Base-by-base conservation (phyloP, 2,113 vertebrate species). In the Oenanthe oenanthe region DNA sequence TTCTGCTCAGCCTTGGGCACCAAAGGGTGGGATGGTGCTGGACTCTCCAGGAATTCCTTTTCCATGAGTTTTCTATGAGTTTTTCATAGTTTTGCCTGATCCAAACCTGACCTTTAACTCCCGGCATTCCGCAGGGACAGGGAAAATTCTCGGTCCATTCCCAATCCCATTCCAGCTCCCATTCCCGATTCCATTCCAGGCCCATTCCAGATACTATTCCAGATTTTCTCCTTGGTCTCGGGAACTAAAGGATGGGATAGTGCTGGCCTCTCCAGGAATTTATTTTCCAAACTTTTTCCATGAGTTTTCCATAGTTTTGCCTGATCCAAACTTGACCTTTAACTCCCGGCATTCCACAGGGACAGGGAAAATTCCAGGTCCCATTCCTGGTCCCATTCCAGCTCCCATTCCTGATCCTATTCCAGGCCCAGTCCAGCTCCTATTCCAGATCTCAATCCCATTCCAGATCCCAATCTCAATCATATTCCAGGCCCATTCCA, bases 1-100 rank as follows among this genome's bases (percentile, higher is more conserved):
- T 75, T 31, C 72, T 0, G 1, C 43, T 18, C 2, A 0, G 15
- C 56, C 72, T 24, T 6, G 2, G 72, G 15, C 32, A 24, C 26
- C 6, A 17, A 31, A 60, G 54, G 26, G 3, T 51, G 8, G 50
- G 50, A 51, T 28, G 13, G 6, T 29, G 28, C 20, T n/a, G 32
- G 32, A 9, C 32, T n/a, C 56, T 57, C 32, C 56, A 22, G 20
- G 32, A 57, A 15, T n/a, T 57, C 20, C 20, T n/a, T 57, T n/a
- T 13, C 54, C 54, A 56, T 1, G 8, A 12, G 3, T 56, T n/a
- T 56, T n/a, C 56, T 20, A 22, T 31, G 18, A 4, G 7, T 32
- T 32, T 32, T 54, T 29, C 53, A 57, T 4, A 12, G 32, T 34
- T 57, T 22, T n/a, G 13, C 6, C 20, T n/a, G 32, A n/a, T n/a